Percentiles rank a stretch among this genome's conserved stretches.
phyloP scores from a whole-genome alignment of 2,888 invertebrate genomes.

The Andrena bicolor region DNA sequence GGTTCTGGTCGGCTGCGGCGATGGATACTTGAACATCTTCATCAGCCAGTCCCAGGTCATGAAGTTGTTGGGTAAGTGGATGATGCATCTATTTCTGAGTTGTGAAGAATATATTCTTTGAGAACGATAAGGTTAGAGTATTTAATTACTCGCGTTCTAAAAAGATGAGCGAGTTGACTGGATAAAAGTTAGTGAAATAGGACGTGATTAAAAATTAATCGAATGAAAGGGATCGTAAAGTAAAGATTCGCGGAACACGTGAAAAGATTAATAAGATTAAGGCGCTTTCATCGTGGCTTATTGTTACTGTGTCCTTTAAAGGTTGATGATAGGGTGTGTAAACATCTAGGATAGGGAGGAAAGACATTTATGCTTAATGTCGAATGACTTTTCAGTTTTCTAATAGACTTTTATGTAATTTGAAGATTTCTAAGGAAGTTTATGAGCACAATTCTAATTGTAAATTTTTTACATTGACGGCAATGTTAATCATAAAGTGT shows the following conservation, averaged over 20 bases:
- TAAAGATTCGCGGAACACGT: neutral
- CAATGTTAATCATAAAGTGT: no score
- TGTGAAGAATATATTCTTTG: neutral
- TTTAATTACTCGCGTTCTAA: no score
- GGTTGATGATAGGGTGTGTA: neutral
- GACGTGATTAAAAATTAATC: no score
- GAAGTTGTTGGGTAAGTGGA: conserved; percentile 91
- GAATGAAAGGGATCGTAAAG: no score
- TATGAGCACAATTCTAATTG: neutral
- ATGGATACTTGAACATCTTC: conserved; percentile 92
- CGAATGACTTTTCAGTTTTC: neutral
- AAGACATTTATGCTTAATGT: conserved; percentile 3
- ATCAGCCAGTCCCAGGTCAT: conserved; percentile 93
- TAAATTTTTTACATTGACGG: no score
- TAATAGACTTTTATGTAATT: neutral
- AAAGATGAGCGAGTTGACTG: no score
- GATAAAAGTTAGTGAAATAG: no score
- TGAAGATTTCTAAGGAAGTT: neutral
- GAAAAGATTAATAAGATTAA: neutral
- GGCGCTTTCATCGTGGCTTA: no score
- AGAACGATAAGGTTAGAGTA: no score
- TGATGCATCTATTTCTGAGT: neutral
- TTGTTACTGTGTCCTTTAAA: no score
- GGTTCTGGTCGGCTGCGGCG: conserved; percentile 85
- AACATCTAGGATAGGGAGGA: neutral